Percentiles rank a stretch among this genome's conserved stretches.
Conservation (phyloP, 2,797 vertebrate genomes). For the Spinus olivaceus region DNA sequence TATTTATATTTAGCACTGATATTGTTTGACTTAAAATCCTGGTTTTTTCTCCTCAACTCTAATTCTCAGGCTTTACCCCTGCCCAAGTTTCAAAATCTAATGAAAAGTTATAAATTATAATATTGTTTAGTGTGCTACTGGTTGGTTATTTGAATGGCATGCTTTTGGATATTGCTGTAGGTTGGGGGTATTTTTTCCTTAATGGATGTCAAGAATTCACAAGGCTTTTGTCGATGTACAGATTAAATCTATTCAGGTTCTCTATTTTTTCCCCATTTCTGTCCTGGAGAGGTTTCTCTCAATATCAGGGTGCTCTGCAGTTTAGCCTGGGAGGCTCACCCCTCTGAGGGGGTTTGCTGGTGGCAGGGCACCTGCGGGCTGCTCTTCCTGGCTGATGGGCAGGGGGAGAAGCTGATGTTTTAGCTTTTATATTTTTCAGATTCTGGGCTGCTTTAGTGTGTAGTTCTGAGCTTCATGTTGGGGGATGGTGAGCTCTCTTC, state of each 20-base stretch:
- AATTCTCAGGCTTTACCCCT: background rate
- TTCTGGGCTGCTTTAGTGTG: background rate
- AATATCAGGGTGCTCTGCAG: background rate
- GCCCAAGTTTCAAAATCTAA: background rate
- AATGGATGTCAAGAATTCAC: background rate
- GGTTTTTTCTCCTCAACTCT: background rate
- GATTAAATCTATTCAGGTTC: background rate
- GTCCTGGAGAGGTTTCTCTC: background rate
- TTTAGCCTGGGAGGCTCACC: background rate
- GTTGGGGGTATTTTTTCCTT: background rate
- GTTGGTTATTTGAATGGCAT: background rate
- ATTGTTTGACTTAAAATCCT: background rate
- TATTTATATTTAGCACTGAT: background rate
- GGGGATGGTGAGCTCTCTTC: background rate
- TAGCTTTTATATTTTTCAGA: background rate
- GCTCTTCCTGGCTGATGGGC: background rate
- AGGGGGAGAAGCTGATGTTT: background rate
- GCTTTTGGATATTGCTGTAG: background rate
- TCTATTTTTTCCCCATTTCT: background rate
- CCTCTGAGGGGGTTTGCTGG: background rate
- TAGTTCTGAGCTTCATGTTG: background rate
- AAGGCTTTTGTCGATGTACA: background rate
- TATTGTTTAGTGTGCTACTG: background rate
- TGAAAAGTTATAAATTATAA: background rate
- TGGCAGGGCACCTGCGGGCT: fast-evolving